Conservation (phyloP, 2,113 vertebrate genomes). For the Bettongia penicillata region DNA sequence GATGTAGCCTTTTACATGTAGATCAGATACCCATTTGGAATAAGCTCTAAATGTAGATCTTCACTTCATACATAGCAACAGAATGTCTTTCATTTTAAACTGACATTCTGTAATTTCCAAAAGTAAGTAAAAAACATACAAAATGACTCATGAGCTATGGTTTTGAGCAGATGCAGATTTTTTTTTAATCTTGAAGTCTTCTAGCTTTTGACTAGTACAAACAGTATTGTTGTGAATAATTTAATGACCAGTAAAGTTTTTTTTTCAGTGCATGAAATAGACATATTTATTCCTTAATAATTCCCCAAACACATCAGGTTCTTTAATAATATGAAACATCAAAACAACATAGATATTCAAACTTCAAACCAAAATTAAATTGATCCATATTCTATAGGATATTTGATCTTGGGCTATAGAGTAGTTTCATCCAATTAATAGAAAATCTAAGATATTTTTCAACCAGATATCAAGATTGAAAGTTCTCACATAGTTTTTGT, state of each 20-base stretch:
- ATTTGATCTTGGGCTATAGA: background rate
- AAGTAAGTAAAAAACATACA: background rate
- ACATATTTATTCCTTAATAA: background rate
- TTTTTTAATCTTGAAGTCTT: background rate
- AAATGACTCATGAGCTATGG: background rate
- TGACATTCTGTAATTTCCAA: background rate
- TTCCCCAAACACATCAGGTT: background rate
- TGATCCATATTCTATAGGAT: background rate
- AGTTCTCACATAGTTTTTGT: background rate
- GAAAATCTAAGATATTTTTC: background rate
- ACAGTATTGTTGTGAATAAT: background rate
- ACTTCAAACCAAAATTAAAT: background rate
- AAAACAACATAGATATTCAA: background rate
- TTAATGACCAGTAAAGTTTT: background rate
- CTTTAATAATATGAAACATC: background rate
- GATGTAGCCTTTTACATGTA: background rate
- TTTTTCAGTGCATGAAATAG: background rate
- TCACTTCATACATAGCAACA: no score
- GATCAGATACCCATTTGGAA: background rate
- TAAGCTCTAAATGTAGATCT: background rate
- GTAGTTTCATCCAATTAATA: background rate
- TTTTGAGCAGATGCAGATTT: background rate
- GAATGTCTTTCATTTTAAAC: background rate
- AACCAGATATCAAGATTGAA: background rate
- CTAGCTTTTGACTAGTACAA: background rate